A percentile compares a stretch with the other conserved stretches of the same genome.
Conservation (phyloP, 2,888 invertebrate genomes). For the Melieria omissa region DNA sequence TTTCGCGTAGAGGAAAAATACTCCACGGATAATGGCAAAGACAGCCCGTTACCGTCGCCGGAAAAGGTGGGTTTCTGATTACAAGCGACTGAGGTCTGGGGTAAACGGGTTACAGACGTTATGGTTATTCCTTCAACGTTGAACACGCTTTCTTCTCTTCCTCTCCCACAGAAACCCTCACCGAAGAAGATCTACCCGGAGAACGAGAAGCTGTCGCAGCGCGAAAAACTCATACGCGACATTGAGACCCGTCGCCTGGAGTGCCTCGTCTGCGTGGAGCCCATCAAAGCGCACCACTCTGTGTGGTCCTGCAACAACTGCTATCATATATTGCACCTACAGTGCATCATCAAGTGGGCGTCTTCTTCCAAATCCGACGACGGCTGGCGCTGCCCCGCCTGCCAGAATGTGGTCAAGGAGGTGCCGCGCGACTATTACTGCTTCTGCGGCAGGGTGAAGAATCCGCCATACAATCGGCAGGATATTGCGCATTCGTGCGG, state of each 20-base stretch:
- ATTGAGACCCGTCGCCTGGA: conserved; percentile 85
- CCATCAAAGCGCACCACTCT: conserved; percentile 80
- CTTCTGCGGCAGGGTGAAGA: conserved; percentile 85
- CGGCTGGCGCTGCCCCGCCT: conserved; percentile 97
- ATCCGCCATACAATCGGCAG: conserved; percentile 81
- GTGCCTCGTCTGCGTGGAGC: conserved; percentile 94
- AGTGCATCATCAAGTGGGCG: conserved; percentile 93
- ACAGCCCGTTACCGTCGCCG: conserved; percentile 59
- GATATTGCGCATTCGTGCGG: conserved; percentile 93
- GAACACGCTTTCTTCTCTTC: background rate
- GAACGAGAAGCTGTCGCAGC: conserved; percentile 73
- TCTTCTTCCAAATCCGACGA: conserved; percentile 80
- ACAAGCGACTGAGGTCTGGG: background rate
- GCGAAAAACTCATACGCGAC: conserved; percentile 86
- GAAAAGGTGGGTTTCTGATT: conserved; percentile 50
- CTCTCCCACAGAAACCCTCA: conserved; percentile 43
- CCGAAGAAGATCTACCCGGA: conserved; percentile 52
- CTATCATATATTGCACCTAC: conserved; percentile 91
- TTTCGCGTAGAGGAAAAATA: conserved; percentile 58
- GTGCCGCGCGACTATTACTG: conserved; percentile 87
- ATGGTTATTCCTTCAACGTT: background rate
- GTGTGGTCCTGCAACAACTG: conserved; percentile 94
- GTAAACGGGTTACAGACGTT: background rate
- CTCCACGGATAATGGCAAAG: conserved; percentile 60
- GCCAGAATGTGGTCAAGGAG: conserved; percentile 82